Conservation (phyloP, 2,888 invertebrate species). For the Thalpophila matura region DNA sequence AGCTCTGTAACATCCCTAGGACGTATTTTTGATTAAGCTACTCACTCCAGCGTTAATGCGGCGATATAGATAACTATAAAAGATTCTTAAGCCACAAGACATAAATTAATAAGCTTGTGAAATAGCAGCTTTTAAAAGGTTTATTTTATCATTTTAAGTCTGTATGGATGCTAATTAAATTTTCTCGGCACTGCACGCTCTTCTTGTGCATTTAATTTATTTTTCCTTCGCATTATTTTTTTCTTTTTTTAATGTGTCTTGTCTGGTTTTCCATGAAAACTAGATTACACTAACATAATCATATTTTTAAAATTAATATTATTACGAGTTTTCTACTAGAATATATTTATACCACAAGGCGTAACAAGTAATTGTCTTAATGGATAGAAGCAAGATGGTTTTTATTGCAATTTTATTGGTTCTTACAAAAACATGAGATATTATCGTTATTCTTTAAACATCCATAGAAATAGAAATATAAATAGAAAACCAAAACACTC, state of each 20-base stretch:
- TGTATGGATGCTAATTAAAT: slow-evolving; percentile 1
- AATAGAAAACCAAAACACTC: too few relatives aligned
- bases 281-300: too few relatives aligned
- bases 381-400: too few relatives aligned
- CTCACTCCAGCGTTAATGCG: not conserved
- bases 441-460: too few relatives aligned
- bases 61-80: not conserved
- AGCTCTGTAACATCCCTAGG: not conserved
- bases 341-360: too few relatives aligned
- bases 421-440: too few relatives aligned
- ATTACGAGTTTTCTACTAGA: too few relatives aligned
- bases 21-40: slow-evolving; percentile 4
- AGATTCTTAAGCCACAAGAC: not conserved
- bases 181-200: not conserved
- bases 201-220: not conserved
- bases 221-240: not conserved
- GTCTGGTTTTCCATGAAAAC: not conserved
- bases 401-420: too few relatives aligned
- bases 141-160: slow-evolving; percentile 6
- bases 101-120: slow-evolving; percentile 1
- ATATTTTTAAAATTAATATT: too few relatives aligned
- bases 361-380: too few relatives aligned
- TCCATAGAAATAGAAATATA: too few relatives aligned
- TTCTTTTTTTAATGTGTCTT: not conserved
- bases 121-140: not conserved